These are phyloP conservation scores for Saturnia japonica DNA, from an alignment of 2,888 invertebrate species.

Conservation along the genomic window DNA sequence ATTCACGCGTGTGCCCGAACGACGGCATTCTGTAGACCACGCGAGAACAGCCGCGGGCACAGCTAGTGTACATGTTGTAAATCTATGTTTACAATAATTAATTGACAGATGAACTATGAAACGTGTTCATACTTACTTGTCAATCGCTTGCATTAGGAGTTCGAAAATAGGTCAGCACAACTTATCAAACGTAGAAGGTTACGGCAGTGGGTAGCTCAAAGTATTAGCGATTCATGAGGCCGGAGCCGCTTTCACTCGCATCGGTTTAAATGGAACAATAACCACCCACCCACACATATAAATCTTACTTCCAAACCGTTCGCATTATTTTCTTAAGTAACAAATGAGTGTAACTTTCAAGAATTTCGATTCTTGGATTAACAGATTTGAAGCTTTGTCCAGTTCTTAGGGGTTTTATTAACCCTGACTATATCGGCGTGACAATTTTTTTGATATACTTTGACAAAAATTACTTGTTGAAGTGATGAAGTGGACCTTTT, in stretches of 20 bases:
- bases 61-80: background rate
- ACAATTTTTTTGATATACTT: background rate
- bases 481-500: background rate
- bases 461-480: background rate
- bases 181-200: conserved; percentile 57
- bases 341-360: conserved; percentile 17
- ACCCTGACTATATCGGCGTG: background rate
- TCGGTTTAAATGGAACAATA: conserved; percentile 58
- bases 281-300: conserved; percentile 49
- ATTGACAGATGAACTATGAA: background rate
- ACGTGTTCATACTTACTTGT: background rate
- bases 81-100: background rate
- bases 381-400: too few species aligned
- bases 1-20: too few species aligned
- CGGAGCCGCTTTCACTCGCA: conserved; percentile 56
- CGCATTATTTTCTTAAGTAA: background rate
- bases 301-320: conserved; percentile 26
- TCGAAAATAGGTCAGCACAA: conserved; percentile 64
- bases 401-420: background rate
- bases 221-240: conserved; percentile 67
- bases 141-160: background rate
- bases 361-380: background rate
- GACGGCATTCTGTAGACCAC: too few species aligned
- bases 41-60: too few species aligned
- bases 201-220: conserved; percentile 56